These are phyloP conservation scores for Lacanobia wlatinum DNA, from an alignment of 2,888 invertebrate species.

Conservation along the genomic window DNA sequence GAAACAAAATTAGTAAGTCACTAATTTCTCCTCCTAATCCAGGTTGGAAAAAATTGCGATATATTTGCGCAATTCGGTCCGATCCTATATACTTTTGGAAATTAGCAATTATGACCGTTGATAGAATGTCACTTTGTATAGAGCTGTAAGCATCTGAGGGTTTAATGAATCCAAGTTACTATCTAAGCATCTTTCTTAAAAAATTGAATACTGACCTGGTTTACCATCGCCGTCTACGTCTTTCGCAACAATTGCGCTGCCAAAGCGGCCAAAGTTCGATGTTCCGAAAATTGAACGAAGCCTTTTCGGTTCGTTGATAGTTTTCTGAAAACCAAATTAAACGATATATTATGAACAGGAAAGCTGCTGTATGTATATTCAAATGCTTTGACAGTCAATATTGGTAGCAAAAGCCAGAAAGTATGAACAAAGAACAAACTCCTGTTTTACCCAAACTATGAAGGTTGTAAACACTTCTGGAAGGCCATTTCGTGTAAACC, in stretches of 20 bases:
- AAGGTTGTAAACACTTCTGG: no score
- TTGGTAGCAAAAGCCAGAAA: no score
- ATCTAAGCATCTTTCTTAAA: no score
- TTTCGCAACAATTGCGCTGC: conserved; percentile 46
- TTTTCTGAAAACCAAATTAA: conserved; percentile 28
- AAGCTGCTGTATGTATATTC: not conserved
- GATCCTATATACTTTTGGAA: not conserved
- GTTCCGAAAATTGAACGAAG: conserved; percentile 46
- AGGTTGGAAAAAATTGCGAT: no score
- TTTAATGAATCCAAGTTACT: not conserved
- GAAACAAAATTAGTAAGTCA: no score
- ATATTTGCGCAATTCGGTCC: no score
- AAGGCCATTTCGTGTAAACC: no score
- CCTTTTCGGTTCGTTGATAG: conserved; percentile 25
- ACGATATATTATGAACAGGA: not conserved
- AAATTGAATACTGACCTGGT: conserved; percentile 41
- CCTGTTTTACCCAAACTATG: no score
- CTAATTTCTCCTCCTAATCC: no score
- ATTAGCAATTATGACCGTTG: not conserved
- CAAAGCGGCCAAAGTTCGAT: conserved; percentile 47
- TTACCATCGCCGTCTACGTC: conserved; percentile 59
- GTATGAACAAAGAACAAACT: no score
- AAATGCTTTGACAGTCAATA: not conserved
- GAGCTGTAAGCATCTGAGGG: not conserved
- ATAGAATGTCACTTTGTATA: no score